phyloP scores from a whole-genome alignment of 2,888 invertebrate genomes.

The Drosophila multiciliata region DNA sequence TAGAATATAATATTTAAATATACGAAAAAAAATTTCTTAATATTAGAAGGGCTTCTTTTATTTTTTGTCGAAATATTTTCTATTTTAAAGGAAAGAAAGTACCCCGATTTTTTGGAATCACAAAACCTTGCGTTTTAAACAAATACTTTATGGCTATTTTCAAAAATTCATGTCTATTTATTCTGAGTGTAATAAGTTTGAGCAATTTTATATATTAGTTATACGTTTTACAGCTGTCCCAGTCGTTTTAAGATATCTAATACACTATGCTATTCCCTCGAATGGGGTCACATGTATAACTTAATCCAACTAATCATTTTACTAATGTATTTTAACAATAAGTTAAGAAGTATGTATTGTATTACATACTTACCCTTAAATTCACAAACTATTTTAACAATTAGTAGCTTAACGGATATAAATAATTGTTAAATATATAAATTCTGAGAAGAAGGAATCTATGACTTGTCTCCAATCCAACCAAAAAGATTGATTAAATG shows the following conservation, averaged over 20 bases:
- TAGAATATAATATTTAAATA: not conserved
- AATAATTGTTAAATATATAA: slow-evolving; percentile 10
- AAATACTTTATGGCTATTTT: slow-evolving; percentile 1
- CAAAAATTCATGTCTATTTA: not conserved
- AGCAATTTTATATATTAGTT: slow-evolving; percentile 33
- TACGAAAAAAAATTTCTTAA: not conserved
- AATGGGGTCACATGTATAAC: slow-evolving; percentile 48
- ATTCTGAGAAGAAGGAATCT: slow-evolving; percentile 3
- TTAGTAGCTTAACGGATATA: slow-evolving; percentile 21
- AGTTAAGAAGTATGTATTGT: slow-evolving; percentile 39
- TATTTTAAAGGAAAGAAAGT: not conserved
- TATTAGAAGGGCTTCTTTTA: not conserved
- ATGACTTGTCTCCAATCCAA: not conserved
- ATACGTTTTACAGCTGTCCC: slow-evolving; percentile 50
- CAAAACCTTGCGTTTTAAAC: not conserved
- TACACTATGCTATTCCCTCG: slow-evolving; percentile 39
- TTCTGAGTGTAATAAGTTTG: slow-evolving; percentile 15
- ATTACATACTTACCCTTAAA: slow-evolving; percentile 36
- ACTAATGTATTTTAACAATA: slow-evolving; percentile 39
- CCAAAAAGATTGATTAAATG: slow-evolving; percentile 2
- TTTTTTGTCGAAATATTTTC: not conserved
- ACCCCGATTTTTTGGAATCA: not conserved
- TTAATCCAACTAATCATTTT: slow-evolving; percentile 48
- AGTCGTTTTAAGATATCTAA: slow-evolving; percentile 43
- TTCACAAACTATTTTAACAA: slow-evolving; percentile 24